Percentiles rank a stretch among this genome's conserved stretches.
These are phyloP conservation scores for Syrmaticus mikado DNA, from an alignment of 2,113 vertebrate species.

Conservation along the genomic window DNA sequence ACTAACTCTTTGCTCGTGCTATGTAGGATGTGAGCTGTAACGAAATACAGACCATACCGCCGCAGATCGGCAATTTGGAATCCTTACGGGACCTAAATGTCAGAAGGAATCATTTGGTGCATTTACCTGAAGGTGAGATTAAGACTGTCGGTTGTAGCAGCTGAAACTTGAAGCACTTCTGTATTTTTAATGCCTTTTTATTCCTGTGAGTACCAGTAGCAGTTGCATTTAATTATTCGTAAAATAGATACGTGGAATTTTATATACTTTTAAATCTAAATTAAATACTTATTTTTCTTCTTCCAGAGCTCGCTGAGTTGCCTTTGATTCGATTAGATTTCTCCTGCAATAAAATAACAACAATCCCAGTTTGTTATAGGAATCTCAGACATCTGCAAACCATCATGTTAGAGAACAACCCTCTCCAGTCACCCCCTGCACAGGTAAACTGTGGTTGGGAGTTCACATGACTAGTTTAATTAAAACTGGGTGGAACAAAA, in stretches of 20 bases:
- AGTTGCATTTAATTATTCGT: neutral
- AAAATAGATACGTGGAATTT: neutral
- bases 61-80: slow-evolving; percentile 91
- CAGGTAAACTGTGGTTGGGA: slow-evolving; percentile 83
- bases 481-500: neutral
- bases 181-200: neutral
- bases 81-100: slow-evolving; percentile 92
- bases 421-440: slow-evolving; percentile 93
- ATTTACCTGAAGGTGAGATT: slow-evolving; percentile 89
- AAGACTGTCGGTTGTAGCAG: neutral
- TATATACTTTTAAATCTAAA: neutral
- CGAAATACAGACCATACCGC: slow-evolving; percentile 93
- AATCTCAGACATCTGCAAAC: slow-evolving; percentile 91
- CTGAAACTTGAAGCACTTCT: neutral
- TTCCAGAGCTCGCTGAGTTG: slow-evolving; percentile 90
- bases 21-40: slow-evolving; percentile 96
- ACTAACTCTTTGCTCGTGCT: slow-evolving; percentile 7
- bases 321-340: slow-evolving; percentile 95
- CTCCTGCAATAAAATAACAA: slow-evolving; percentile 96
- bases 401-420: slow-evolving; percentile 96
- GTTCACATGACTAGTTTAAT: neutral
- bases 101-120: slow-evolving; percentile 92
- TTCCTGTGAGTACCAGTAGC: neutral
- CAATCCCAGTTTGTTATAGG: slow-evolving; percentile 92
- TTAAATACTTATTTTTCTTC: slow-evolving; percentile 17